Base-by-base conservation (phyloP, 1,140 invertebrate genomes). In the Magallana ariakensis region DNA sequence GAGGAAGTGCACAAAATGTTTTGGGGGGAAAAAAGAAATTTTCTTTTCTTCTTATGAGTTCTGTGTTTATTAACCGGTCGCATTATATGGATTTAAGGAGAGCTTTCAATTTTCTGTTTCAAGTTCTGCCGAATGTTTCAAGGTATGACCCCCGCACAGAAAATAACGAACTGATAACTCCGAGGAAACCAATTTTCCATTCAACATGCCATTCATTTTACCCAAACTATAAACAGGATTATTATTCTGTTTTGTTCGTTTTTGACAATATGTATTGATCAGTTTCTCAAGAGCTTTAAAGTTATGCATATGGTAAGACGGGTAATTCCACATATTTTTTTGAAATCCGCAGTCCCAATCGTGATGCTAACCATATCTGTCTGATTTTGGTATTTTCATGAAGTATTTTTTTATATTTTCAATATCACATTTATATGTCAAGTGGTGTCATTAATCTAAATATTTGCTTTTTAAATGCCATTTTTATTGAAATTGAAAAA, bases 251-350 rank as follows among this genome's bases (percentile, higher is more conserved):
- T 75, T 13, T 75, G 19, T 75, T 75, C 66, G 33, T 33, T 75
- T 70, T 75, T 75, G 19, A 75, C 19, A 22, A 13, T n/a, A n/a
- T 75, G 66, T 75, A 75, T 75, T 75, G 66, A 75, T 75, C 66
- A 75, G 33, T 26, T 75, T 26, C 15, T 75, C 6, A 33, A 33
- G 66, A 46, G 66, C 22, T 75, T 75, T 75, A 75, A 75, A 75
- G 66, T 75, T 26, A 33, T 33, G 66, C 66, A 75, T 22, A 26
- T 26, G 15, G 22, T 13, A 75, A 75, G 22, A 3, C 11, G 66
- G 22, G 4, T 75, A 75, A 19, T 26, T 26, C 66, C 22, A 33
- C 66, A 3, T n/a, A 10, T 33, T 26, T 26, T 19, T 26, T 26
- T 33, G 22, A 75, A 75, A 26, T 75, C 66, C 22, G 10, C 1